Evolutionary conservation across 2,888 invertebrate species (phyloP).

Genomic region (Cryptus armator): DNA sequence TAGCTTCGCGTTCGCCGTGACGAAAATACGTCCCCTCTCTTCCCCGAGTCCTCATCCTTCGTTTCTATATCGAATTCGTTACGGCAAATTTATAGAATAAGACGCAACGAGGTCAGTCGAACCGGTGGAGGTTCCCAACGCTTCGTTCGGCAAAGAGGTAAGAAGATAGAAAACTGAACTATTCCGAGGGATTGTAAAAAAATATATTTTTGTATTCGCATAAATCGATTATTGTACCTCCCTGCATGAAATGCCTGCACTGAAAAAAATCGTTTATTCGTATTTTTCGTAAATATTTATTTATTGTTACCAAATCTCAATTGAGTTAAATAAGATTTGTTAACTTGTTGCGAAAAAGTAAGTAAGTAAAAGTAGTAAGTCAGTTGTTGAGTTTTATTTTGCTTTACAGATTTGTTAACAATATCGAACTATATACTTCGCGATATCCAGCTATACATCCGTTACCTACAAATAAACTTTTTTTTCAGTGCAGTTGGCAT

Average conservation of each 20-base stretch:
- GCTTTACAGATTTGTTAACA: no score
- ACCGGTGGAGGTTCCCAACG: background rate
- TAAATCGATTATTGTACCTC: background rate
- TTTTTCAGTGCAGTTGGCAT: no score
- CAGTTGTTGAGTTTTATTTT: no score
- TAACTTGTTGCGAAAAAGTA: no score
- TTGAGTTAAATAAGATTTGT: no score
- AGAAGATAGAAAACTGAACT: background rate
- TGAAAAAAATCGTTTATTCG: no score
- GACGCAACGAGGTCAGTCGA: constrained; percentile 48
- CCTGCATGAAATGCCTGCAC: background rate
- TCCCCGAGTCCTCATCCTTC: constrained; percentile 11
- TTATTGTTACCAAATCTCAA: no score
- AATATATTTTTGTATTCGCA: constrained; percentile 1
- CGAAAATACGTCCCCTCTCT: constrained; percentile 66
- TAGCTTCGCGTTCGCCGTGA: constrained; percentile 71
- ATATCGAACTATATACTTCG: no score
- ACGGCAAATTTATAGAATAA: constrained; percentile 69
- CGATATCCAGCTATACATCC: no score
- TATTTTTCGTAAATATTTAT: no score
- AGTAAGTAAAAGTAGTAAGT: no score
- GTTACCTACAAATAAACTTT: no score
- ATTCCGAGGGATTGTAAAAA: background rate
- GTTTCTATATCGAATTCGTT: constrained; percentile 66
- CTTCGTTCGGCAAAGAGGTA: constrained; percentile 5